Percentiles rank a stretch among this genome's conserved stretches.
phyloP scores from a whole-genome alignment of 2,888 invertebrate genomes.

The Tinea trinotella region DNA sequence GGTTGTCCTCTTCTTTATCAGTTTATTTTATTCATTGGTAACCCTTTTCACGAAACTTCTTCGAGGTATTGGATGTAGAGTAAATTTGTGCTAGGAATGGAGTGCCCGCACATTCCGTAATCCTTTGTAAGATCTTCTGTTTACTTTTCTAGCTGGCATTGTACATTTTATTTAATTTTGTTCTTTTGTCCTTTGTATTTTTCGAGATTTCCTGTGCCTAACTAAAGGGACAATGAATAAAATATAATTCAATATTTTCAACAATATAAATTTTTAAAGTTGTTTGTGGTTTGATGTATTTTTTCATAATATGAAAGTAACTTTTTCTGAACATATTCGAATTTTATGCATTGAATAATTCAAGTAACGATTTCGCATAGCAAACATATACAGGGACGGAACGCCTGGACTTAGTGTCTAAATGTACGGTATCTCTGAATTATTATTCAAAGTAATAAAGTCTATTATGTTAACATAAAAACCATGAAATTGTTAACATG shows the following conservation, averaged over 20 bases:
- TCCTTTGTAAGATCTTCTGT: conserved; percentile 58
- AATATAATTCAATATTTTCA: neutral
- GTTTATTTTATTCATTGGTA: conserved; percentile 35
- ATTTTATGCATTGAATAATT: conserved; percentile 8
- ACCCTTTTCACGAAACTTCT: conserved; percentile 63
- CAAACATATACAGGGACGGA: neutral
- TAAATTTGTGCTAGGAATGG: conserved; percentile 59
- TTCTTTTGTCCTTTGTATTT: conserved; percentile 33
- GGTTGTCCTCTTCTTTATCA: conserved; percentile 48
- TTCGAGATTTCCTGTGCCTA: conserved; percentile 15
- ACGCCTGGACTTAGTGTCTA: neutral
- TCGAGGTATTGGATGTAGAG: conserved; percentile 60
- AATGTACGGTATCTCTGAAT: neutral
- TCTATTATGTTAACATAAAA: too few species aligned
- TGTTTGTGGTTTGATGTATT: neutral
- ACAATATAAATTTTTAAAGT: conserved; percentile 5
- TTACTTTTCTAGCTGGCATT: conserved; percentile 55
- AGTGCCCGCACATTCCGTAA: conserved; percentile 58
- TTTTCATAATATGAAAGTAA: neutral
- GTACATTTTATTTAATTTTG: conserved; percentile 58
- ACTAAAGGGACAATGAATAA: neutral
- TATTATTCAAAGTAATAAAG: too few species aligned
- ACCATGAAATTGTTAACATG: too few species aligned
- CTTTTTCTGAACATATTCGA: conserved; percentile 4
- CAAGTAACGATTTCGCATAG: neutral